phyloP scores from a whole-genome alignment of 1,140 invertebrate species.

The Drosophila athabasca region DNA sequence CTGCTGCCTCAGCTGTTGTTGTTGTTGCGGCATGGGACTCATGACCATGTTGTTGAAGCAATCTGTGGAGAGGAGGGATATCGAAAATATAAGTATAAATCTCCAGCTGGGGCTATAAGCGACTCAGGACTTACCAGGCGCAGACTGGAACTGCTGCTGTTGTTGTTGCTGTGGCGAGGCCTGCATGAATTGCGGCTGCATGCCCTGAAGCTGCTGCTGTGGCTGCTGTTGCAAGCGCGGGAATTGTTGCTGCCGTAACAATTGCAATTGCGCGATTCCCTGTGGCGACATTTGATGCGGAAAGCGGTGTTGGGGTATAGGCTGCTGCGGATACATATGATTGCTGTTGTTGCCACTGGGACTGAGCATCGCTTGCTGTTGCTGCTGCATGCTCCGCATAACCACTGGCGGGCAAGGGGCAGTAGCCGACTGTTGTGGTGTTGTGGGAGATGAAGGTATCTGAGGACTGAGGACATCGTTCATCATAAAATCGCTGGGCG shows the following conservation, averaged over 20 bases:
- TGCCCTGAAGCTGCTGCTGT: constrained; percentile 60
- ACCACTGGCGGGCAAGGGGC: constrained; percentile 44
- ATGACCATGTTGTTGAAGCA: constrained; percentile 62
- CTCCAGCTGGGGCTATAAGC: not conserved
- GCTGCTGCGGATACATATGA: constrained; percentile 66
- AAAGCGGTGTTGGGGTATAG: constrained; percentile 59
- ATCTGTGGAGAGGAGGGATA: constrained; percentile 28
- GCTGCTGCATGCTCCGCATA: constrained; percentile 73
- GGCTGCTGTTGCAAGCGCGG: constrained; percentile 76
- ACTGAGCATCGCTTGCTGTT: constrained; percentile 64
- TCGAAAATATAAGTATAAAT: not conserved
- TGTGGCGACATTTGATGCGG: constrained; percentile 44
- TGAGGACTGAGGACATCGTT: constrained; percentile 59
- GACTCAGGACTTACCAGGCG: constrained; percentile 45
- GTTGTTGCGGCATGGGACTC: constrained; percentile 51
- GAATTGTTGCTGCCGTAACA: constrained; percentile 54
- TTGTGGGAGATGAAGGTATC: constrained; percentile 72
- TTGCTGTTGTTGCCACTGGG: constrained; percentile 63
- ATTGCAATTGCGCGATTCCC: constrained; percentile 33
- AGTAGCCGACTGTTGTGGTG: constrained; percentile 37
- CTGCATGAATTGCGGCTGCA: constrained; percentile 60
- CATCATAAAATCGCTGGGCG: constrained; percentile 62
- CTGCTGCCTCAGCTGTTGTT: constrained; percentile 55
- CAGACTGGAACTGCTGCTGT: constrained; percentile 57
- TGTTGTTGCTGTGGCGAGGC: constrained; percentile 64